Conservation (phyloP, 35 echinoderm and acorn worm genomes). For the Apostichopus parvimensis region DNA sequence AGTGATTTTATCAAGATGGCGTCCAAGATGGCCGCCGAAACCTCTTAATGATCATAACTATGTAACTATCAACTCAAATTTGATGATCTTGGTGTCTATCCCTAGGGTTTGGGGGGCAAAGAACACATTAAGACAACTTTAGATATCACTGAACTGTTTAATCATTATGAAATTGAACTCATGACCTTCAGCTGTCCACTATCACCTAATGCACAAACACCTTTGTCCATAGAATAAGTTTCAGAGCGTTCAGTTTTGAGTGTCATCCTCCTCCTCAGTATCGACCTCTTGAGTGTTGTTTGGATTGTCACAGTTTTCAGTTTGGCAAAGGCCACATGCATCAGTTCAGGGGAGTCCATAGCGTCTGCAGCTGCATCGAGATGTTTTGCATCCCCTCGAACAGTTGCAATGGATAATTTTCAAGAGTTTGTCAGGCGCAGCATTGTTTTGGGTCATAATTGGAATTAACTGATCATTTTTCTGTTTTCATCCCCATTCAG, state of each 20-base stretch:
- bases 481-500: slow-evolving; percentile 54
- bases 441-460: slow-evolving; percentile 10
- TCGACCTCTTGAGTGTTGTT: not conserved
- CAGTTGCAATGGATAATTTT: slow-evolving; percentile 42
- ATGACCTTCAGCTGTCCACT: too few species aligned
- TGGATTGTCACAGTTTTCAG: slow-evolving; percentile 28
- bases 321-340: slow-evolving; percentile 37
- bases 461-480: slow-evolving; percentile 22
- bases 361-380: slow-evolving; percentile 4
- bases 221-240: too few species aligned
- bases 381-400: not conserved
- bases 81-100: too few species aligned
- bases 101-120: too few species aligned
- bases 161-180: too few species aligned
- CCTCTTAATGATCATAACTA: too few species aligned
- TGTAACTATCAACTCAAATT: too few species aligned
- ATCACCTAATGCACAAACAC: too few species aligned
- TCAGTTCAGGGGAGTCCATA: slow-evolving; percentile 10
- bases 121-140: too few species aligned
- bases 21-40: too few species aligned
- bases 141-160: too few species aligned
- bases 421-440: slow-evolving; percentile 24
- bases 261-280: slow-evolving; percentile 16
- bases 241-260: not conserved
- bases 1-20: too few species aligned